Base-by-base conservation (phyloP, 2,888 invertebrate genomes). In the Ceriagrion tenellum region DNA sequence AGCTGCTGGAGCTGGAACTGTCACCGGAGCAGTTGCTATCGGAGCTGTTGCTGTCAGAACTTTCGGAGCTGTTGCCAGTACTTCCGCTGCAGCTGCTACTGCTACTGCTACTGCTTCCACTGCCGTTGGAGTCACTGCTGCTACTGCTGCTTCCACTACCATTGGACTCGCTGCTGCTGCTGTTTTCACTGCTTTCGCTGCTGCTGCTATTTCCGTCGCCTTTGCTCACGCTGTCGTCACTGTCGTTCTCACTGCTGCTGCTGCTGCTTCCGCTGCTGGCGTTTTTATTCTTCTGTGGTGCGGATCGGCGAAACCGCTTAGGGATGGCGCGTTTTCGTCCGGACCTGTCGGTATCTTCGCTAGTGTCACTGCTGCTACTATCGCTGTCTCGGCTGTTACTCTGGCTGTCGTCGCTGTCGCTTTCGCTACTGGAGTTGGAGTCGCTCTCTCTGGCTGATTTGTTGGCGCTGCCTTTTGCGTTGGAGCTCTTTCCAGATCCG, bases 1-100 rank as follows among this genome's bases (percentile, higher is more conserved):
- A n/a, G n/a, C n/a, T n/a, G n/a, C 95, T 95, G 35, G 95, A 95
- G 3, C 96, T 96, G 30, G 95, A 95, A 88, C 95, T 95, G 40
- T 55, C 55, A 35, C 96, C 96, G 63, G 30, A 88, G 90, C 95
- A 95, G 55, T 95, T 96, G 12, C 81, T 90, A 40, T 95, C 90
- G 47, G 95, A 81, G 95, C 88, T 63, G 59, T 91, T 88, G 88
- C 90, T 63, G 20, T 90, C 63, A 74, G 93, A 93, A 10, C 59
- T 59, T 16, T 59, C 59, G 20, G 90, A 91, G 59, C 55, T 89
- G 20, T 23, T 88, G 8, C 88, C 40, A 93, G n/a, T 1, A 30
- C 74, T 95, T 40, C 69, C 59, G 89, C 95, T 95, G 30, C 40
- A 47, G 55, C 96, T 96, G 63, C 26, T 81, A 90, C 95, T 95